These are phyloP conservation scores for Lasioglossum figueresi DNA, from an alignment of 2,888 invertebrate species.

Conservation along the genomic window DNA sequence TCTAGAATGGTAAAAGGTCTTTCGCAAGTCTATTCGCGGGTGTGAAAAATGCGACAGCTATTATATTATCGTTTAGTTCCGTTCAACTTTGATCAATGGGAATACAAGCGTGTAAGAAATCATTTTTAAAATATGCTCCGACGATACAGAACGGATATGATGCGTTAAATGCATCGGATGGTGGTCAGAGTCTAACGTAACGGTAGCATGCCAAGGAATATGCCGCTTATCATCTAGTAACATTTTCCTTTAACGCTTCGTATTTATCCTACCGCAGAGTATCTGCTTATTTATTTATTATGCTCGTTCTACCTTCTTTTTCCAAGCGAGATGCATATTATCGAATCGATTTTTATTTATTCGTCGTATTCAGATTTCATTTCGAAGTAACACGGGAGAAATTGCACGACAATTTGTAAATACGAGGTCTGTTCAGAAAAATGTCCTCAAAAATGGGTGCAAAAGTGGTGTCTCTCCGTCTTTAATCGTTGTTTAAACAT, in stretches of 20 bases:
- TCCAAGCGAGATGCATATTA: conserved; percentile 23
- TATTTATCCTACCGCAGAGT: conserved; percentile 49
- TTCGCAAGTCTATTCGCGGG: conserved; percentile 23
- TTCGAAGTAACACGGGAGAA: neutral
- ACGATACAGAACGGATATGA: neutral
- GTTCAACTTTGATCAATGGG: neutral
- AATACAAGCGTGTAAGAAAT: neutral
- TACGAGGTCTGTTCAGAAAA: too few species aligned
- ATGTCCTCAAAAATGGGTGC: too few species aligned
- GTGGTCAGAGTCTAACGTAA: conserved; percentile 78
- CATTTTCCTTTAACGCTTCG: conserved; percentile 59
- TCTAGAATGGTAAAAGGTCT: conserved; percentile 16
- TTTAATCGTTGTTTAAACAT: too few species aligned
- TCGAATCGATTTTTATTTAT: conserved; percentile 21
- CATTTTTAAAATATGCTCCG: neutral
- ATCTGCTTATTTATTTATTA: conserved; percentile 44
- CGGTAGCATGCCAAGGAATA: conserved; percentile 72
- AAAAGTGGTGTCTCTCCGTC: too few species aligned
- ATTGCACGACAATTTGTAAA: conserved; percentile 31
- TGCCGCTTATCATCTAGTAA: conserved; percentile 67
- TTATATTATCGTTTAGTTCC: neutral
- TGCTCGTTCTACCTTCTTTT: conserved; percentile 20
- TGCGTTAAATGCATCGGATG: conserved; percentile 56
- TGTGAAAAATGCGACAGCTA: conserved; percentile 63
- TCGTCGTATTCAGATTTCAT: neutral